phyloP scores from a whole-genome alignment of 2,113 vertebrate genomes.

The Zingel zingel region DNA sequence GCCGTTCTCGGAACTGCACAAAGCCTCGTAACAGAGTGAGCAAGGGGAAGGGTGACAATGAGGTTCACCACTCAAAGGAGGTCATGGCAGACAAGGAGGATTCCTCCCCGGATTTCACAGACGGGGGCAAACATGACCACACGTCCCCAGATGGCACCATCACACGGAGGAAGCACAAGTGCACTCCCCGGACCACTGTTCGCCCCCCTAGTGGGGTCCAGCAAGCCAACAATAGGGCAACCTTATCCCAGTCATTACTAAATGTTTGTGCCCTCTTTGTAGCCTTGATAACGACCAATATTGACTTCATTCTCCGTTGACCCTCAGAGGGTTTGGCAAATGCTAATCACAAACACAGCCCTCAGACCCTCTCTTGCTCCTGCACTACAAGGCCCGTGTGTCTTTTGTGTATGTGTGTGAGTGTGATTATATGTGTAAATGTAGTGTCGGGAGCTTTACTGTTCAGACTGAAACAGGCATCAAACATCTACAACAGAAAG shows the following conservation, averaged over 20 bases:
- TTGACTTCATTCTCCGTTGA: conserved; percentile 90
- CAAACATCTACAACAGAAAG: conserved; percentile 68
- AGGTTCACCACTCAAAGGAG: conserved; percentile 87
- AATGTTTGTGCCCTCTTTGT: conserved; percentile 80
- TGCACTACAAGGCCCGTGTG: conserved; percentile 81
- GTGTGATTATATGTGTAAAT: conserved; percentile 77
- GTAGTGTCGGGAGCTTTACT: conserved; percentile 82
- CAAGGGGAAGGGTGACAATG: conserved; percentile 87
- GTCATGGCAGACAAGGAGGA: conserved; percentile 87
- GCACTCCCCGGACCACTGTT: conserved; percentile 91
- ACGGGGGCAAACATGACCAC: conserved; percentile 83
- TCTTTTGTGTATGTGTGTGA: conserved; percentile 73
- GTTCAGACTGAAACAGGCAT: conserved; percentile 77
- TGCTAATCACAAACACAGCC: conserved; percentile 62
- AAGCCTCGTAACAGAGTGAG: conserved; percentile 83
- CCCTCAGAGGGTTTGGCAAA: conserved; percentile 83
- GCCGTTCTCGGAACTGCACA: conserved; percentile 91
- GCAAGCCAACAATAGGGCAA: conserved; percentile 87
- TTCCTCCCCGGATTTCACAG: conserved; percentile 85
- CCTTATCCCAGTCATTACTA: conserved; percentile 71
- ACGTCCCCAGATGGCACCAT: conserved; percentile 83
- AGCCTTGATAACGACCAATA: conserved; percentile 83
- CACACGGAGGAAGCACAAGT: conserved; percentile 94
- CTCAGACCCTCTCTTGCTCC: conserved; percentile 83
- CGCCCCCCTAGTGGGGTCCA: conserved; percentile 95